These are phyloP conservation scores for Rhynchotus rufescens DNA, from an alignment of 2,797 vertebrate species.

Conservation along the genomic window DNA sequence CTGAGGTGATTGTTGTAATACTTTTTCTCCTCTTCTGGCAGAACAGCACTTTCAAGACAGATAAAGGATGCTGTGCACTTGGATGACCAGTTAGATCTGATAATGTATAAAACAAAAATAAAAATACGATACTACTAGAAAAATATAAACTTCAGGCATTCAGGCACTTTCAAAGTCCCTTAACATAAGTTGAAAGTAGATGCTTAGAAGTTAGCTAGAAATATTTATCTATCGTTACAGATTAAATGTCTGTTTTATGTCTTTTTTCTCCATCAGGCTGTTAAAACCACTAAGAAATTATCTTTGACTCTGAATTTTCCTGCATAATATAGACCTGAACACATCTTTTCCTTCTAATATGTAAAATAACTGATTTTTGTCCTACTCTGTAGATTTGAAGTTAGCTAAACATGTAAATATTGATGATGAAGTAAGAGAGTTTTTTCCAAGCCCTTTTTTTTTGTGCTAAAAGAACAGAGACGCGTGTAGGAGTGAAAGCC, in stretches of 20 bases:
- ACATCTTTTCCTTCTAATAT: not conserved
- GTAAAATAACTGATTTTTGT: not conserved
- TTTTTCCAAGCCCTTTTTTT: not conserved
- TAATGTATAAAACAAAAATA: not conserved
- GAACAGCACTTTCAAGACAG: not conserved
- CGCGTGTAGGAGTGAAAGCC: not conserved
- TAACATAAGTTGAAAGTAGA: not conserved
- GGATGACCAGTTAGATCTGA: not conserved
- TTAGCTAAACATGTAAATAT: not conserved
- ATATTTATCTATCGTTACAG: not conserved
- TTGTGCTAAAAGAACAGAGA: not conserved
- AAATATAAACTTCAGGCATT: not conserved
- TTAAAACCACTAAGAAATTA: not conserved
- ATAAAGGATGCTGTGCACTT: accelerated
- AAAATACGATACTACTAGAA: not conserved
- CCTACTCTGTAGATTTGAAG: not conserved
- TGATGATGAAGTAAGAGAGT: not conserved
- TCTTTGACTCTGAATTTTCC: not conserved
- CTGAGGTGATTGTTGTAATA: not conserved
- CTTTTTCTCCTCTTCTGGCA: not conserved
- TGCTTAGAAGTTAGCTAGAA: not conserved
- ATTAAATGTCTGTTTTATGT: not conserved
- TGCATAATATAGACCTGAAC: not conserved
- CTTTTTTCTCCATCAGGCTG: not conserved
- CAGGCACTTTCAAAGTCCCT: not conserved